These are phyloP conservation scores for Sarotherodon lohbergeri DNA, from an alignment of 2,113 vertebrate genomes.

Conservation along the genomic window DNA sequence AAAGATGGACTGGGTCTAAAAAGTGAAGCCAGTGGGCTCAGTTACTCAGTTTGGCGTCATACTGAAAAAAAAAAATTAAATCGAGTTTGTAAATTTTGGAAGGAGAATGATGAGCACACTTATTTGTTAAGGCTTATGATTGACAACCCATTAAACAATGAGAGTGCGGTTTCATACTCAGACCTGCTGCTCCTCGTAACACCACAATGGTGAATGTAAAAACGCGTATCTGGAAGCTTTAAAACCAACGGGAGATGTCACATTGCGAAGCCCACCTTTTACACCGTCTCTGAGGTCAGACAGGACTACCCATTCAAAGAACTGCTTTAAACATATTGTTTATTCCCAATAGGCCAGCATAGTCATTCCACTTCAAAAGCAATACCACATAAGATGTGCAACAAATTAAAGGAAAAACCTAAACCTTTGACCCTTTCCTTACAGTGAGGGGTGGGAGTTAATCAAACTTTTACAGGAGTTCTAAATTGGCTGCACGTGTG, in stretches of 20 bases:
- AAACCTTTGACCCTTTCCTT: not conserved
- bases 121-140: not conserved
- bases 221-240: accelerated
- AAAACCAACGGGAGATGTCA: not conserved
- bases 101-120: not conserved
- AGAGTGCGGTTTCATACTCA: not conserved
- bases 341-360: not conserved
- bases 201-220: not conserved
- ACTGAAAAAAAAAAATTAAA: too few species aligned
- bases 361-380: not conserved
- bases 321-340: not conserved
- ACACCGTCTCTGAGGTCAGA: not conserved
- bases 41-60: too few species aligned
- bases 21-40: not conserved
- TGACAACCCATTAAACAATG: not conserved
- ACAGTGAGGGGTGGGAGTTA: not conserved
- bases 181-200: not conserved
- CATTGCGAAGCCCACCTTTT: not conserved
- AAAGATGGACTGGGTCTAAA: not conserved
- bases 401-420: not conserved
- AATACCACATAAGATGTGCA: not conserved
- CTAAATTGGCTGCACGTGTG: not conserved
- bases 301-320: not conserved
- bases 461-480: not conserved
- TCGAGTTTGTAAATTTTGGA: not conserved